phyloP scores from a whole-genome alignment of 1,140 invertebrate species.

The Aphelenchoides avenae region DNA sequence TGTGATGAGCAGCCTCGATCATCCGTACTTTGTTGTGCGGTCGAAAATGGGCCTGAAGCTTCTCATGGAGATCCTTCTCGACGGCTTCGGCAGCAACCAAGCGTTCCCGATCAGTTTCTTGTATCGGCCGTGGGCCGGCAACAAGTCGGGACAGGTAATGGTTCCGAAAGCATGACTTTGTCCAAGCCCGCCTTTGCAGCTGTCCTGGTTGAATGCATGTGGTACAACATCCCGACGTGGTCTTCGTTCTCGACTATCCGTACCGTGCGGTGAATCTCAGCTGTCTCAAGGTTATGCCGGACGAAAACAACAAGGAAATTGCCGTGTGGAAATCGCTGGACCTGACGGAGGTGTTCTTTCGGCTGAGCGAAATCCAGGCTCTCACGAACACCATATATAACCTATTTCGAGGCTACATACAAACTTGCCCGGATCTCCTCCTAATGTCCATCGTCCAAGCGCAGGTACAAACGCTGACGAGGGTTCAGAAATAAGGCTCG shows the following conservation, averaged over 20 bases:
- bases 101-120: slow-evolving; percentile 24
- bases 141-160: slow-evolving; percentile 34
- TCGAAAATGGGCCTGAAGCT: slow-evolving; percentile 74
- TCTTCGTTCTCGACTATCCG: slow-evolving; percentile 85
- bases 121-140: slow-evolving; percentile 24
- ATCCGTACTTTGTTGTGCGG: slow-evolving; percentile 75
- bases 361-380: slow-evolving; percentile 70
- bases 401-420: slow-evolving; percentile 30
- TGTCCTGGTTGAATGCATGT: slow-evolving; percentile 74
- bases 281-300: slow-evolving; percentile 74
- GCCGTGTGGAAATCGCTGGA: slow-evolving; percentile 84
- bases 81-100: slow-evolving; percentile 8
- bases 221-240: slow-evolving; percentile 78
- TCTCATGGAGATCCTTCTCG: slow-evolving; percentile 26
- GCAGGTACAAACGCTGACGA: slow-evolving; percentile 1
- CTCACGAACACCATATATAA: slow-evolving; percentile 22
- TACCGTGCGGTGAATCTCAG: slow-evolving; percentile 79
- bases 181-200: slow-evolving; percentile 20
- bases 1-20: slow-evolving; percentile 81
- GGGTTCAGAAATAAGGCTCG: not conserved
- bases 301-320: slow-evolving; percentile 73
- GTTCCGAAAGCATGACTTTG: slow-evolving; percentile 16
- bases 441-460: slow-evolving; percentile 36
- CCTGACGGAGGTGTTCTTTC: slow-evolving; percentile 78
- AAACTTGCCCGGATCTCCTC: slow-evolving; percentile 34